phyloP scores from a whole-genome alignment of 1,140 invertebrate genomes.

The Drosophila pallidifrons region DNA sequence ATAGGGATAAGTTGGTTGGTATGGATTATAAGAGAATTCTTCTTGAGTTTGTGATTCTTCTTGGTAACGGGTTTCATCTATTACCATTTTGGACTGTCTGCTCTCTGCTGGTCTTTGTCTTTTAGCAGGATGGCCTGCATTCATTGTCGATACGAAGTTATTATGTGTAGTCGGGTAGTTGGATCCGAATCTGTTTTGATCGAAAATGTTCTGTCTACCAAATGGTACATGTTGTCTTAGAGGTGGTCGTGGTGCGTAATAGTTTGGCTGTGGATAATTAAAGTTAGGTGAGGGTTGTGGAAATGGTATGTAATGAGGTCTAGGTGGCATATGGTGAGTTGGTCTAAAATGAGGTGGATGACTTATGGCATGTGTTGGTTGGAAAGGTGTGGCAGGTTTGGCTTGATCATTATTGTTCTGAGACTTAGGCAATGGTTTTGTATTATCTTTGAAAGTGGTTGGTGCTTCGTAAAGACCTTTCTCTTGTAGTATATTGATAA shows the following conservation, averaged over 20 bases:
- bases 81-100: conserved; percentile 1
- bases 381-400: conserved; percentile 8
- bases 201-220: background rate
- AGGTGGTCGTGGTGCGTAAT: background rate
- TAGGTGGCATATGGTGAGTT: conserved; percentile 2
- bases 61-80: no score
- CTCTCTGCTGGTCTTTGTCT: conserved; percentile 3
- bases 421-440: background rate
- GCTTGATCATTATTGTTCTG: conserved; percentile 4
- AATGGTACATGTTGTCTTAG: background rate
- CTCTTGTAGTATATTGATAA: conserved; percentile 4
- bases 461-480: conserved; percentile 6
- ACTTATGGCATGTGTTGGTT: background rate
- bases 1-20: no score
- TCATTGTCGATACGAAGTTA: background rate
- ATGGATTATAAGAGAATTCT: no score
- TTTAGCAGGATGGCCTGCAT: background rate
- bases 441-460: background rate
- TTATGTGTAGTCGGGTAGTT: background rate
- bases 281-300: background rate
- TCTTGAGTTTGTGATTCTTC: no score
- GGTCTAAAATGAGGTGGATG: no score
- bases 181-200: conserved; percentile 1
- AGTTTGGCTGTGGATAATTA: background rate
- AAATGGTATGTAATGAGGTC: background rate